Percentiles rank a stretch among this genome's conserved stretches.
phyloP scores from a whole-genome alignment of 2,888 invertebrate genomes.

The Proisotoma minuta region DNA sequence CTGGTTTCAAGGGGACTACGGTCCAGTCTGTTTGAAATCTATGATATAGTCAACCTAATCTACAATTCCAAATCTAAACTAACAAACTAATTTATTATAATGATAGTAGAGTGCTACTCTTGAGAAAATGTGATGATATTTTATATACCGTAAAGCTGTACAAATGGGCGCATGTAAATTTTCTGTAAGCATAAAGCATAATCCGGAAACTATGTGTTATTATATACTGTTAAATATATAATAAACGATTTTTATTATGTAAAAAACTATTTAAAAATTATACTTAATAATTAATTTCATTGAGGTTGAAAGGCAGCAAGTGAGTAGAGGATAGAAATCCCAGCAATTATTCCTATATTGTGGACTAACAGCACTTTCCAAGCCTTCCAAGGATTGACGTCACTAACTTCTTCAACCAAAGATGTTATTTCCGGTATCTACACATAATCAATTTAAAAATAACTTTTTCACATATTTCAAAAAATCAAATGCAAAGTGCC shows the following conservation, averaged over 20 bases:
- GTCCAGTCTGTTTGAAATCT: not conserved
- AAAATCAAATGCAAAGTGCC: not conserved
- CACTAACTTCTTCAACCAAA: slow-evolving; percentile 44
- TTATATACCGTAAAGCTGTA: no score
- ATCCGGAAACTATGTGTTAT: no score
- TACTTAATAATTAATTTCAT: no score
- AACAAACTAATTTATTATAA: no score
- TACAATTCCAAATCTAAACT: no score
- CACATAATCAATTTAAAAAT: slow-evolving; percentile 3
- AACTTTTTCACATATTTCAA: not conserved
- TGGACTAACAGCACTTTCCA: slow-evolving; percentile 52
- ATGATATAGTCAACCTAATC: no score
- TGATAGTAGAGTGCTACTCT: no score
- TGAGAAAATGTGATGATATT: no score
- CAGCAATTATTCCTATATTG: slow-evolving; percentile 53
- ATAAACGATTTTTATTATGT: no score
- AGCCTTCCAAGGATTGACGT: slow-evolving; percentile 47
- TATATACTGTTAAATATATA: no score
- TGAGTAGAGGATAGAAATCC: slow-evolving; percentile 51
- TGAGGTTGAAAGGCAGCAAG: slow-evolving; percentile 51
- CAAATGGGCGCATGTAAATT: no score
- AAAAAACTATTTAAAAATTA: not conserved
- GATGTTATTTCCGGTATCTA: slow-evolving; percentile 46
- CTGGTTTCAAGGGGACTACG: not conserved
- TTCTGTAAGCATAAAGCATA: no score